A percentile compares a stretch with the other conserved stretches of the same genome.
Conservation (phyloP, 1,140 invertebrate genomes). For the Lordiphosa stackelbergi region DNA sequence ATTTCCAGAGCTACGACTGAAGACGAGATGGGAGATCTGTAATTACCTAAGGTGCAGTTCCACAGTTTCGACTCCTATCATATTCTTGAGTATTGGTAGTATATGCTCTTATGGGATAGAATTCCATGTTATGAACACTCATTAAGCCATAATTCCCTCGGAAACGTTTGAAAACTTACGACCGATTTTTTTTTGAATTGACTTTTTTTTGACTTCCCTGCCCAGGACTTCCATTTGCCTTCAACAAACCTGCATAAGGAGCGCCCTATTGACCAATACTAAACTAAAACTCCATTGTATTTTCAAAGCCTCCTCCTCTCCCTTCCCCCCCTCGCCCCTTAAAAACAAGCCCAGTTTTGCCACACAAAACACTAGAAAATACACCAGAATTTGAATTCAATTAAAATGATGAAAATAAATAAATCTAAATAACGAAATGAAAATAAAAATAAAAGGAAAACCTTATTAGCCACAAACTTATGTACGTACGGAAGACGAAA, state of each 20-base stretch:
- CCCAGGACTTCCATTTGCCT: constrained; percentile 17
- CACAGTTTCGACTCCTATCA: too few relatives aligned
- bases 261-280: constrained; percentile 46
- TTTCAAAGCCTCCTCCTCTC: constrained; percentile 20
- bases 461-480: constrained; percentile 41
- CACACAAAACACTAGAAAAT: constrained; percentile 5
- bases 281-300: constrained; percentile 27
- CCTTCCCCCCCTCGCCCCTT: constrained; percentile 14
- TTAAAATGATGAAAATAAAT: constrained; percentile 36
- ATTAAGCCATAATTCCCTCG: too few relatives aligned
- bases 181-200: too few relatives aligned
- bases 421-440: neutral
- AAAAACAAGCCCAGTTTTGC: constrained; percentile 17
- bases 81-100: too few relatives aligned
- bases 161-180: too few relatives aligned
- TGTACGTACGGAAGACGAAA: constrained; percentile 35
- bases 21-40: too few relatives aligned
- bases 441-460: constrained; percentile 18
- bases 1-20: too few relatives aligned
- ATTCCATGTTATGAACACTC: too few relatives aligned
- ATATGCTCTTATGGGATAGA: too few relatives aligned
- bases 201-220: too few relatives aligned
- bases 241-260: constrained; percentile 5
- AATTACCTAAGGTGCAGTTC: too few relatives aligned
- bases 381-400: constrained; percentile 31